These are phyloP conservation scores for Callionymus lyra DNA, from an alignment of 2,113 vertebrate genomes.

Conservation along the genomic window DNA sequence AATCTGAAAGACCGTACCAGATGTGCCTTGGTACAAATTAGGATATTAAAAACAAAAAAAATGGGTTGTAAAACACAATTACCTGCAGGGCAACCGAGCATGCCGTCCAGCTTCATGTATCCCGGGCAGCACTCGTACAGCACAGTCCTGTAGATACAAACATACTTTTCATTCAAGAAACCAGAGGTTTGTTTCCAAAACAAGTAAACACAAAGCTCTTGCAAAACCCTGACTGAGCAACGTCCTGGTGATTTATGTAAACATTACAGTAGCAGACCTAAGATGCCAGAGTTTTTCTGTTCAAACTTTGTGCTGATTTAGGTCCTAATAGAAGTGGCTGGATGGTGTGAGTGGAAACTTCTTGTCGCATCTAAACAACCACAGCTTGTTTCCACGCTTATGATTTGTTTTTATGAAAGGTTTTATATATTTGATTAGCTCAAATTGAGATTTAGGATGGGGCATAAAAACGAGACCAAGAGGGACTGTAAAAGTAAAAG, in stretches of 20 bases:
- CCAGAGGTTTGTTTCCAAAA: constrained; percentile 23
- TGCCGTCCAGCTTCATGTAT: constrained; percentile 86
- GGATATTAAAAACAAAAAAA: too few relatives aligned
- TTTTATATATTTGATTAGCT: too few relatives aligned
- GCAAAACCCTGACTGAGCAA: constrained; percentile 32
- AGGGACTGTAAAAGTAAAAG: constrained; percentile 28
- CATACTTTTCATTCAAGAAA: constrained; percentile 3
- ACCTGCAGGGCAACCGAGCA: constrained; percentile 92
- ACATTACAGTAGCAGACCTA: constrained; percentile 31
- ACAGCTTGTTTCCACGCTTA: too few relatives aligned
- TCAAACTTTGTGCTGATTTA: constrained; percentile 15
- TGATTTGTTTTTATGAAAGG: too few relatives aligned
- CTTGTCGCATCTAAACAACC: too few relatives aligned
- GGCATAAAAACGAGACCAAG: constrained; percentile 4
- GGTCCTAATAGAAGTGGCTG: too few relatives aligned
- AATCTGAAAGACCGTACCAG: too few relatives aligned
- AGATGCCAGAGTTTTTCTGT: constrained; percentile 20
- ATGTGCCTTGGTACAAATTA: too few relatives aligned
- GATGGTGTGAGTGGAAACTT: too few relatives aligned
- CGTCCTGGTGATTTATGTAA: constrained; percentile 21
- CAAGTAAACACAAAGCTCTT: constrained; percentile 25
- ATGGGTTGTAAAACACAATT: constrained; percentile 1
- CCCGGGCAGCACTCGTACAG: constrained; percentile 96
- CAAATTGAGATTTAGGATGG: too few relatives aligned
- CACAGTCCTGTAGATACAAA: constrained; percentile 68